Conservation (phyloP, 2,888 invertebrate genomes). For the Diplazon laetatorius region DNA sequence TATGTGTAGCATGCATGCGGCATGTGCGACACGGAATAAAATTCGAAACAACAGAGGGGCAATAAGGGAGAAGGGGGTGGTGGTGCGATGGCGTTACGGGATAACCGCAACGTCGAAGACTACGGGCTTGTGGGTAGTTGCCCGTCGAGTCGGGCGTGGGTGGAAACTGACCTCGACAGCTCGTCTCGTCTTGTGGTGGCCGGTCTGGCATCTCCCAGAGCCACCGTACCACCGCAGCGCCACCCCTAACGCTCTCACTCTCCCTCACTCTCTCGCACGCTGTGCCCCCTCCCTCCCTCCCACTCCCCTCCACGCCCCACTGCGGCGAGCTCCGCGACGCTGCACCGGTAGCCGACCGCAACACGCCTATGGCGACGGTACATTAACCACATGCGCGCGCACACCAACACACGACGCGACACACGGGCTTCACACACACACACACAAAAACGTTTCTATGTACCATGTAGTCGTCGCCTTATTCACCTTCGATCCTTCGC, state of each 20-base stretch:
- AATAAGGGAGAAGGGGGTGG: constrained; percentile 25
- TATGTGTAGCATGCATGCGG: background rate
- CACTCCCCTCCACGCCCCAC: constrained; percentile 1
- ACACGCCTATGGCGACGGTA: constrained; percentile 39
- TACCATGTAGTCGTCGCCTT: constrained; percentile 35
- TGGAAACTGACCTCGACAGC: constrained; percentile 68
- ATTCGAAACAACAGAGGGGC: background rate
- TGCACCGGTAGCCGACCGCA: constrained; percentile 57
- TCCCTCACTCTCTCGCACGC: too few species aligned
- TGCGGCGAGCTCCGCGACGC: constrained; percentile 32
- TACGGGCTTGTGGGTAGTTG: constrained; percentile 50
- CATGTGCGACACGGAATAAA: background rate
- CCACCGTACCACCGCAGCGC: constrained; percentile 24
- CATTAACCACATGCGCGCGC: constrained; percentile 25
- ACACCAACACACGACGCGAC: too few species aligned
- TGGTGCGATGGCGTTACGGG: constrained; percentile 62
- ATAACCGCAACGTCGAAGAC: constrained; percentile 54
- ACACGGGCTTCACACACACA: too few species aligned
- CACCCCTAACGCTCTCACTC: constrained; percentile 20
- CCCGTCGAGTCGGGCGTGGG: constrained; percentile 59
- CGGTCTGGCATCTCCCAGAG: constrained; percentile 37
- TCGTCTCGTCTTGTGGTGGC: constrained; percentile 64
- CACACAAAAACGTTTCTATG: too few species aligned
- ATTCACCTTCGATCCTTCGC: constrained; percentile 55
- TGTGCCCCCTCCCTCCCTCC: too few species aligned